phyloP scores from a whole-genome alignment of 2,888 invertebrate species.

The Heliconius sara region DNA sequence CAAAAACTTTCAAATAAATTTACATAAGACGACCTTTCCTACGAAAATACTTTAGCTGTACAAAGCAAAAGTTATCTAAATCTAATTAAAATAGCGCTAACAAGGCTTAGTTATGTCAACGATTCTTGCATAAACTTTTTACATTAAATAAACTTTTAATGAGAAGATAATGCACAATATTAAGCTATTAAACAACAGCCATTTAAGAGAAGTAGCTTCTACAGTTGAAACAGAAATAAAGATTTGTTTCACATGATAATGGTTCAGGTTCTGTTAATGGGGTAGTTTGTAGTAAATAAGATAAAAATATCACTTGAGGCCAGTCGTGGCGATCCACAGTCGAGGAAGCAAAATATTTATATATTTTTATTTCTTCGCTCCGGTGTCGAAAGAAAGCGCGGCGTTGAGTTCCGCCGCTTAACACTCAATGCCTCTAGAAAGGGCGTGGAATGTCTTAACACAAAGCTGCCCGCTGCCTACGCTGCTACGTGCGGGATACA shows the following conservation, averaged over 20 bases:
- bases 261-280: background rate
- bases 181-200: conserved; percentile 35
- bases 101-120: conserved; percentile 25
- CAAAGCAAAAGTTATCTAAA: conserved; percentile 14
- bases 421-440: too few species aligned
- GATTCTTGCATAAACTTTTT: conserved; percentile 31
- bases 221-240: conserved; percentile 30
- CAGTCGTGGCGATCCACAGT: too few species aligned
- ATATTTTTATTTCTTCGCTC: too few species aligned
- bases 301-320: too few species aligned
- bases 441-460: too few species aligned
- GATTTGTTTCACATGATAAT: conserved; percentile 17
- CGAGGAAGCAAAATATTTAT: too few species aligned
- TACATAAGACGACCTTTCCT: background rate
- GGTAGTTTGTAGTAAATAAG: background rate
- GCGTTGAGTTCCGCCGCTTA: too few species aligned
- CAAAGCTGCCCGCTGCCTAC: too few species aligned
- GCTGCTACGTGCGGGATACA: too few species aligned
- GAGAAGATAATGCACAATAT: conserved; percentile 34
- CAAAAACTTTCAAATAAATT: background rate
- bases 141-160: conserved; percentile 37
- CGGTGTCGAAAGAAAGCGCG: too few species aligned
- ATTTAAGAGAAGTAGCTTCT: conserved; percentile 31
- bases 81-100: conserved; percentile 30
- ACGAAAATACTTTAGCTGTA: background rate